phyloP scores from a whole-genome alignment of 2,888 invertebrate species.

The Pristionchus maxplancki region DNA sequence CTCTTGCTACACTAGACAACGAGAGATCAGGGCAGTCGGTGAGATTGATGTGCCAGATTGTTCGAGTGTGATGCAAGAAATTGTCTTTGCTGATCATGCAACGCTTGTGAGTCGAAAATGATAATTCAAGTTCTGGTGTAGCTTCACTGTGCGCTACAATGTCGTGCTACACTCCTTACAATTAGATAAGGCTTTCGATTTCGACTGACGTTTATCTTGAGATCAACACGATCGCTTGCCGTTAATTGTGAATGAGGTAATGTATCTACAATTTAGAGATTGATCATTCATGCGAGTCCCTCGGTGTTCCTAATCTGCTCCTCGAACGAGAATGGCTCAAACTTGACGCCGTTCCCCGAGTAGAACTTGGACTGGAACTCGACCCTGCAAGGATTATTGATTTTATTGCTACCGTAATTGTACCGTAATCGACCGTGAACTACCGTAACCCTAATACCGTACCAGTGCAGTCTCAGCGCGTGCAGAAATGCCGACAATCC shows the following conservation, averaged over 20 bases:
- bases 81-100: background rate
- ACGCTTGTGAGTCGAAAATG: background rate
- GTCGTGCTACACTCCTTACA: background rate
- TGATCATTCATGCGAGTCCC: constrained; percentile 56
- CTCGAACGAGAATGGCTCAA: constrained; percentile 88
- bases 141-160: background rate
- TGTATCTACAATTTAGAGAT: no score
- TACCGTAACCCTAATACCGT: constrained; percentile 67
- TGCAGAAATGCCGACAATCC: constrained; percentile 98
- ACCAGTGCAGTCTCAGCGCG: constrained; percentile 97
- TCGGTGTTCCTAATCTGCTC: constrained; percentile 58
- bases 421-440: no score
- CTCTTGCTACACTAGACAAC: no score
- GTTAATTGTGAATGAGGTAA: no score
- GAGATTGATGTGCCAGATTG: no score
- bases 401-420: background rate
- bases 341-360: constrained; percentile 90
- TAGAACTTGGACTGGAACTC: constrained; percentile 99
- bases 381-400: constrained; percentile 83
- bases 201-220: no score
- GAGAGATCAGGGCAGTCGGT: no score
- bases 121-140: background rate
- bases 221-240: no score
- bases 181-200: background rate
- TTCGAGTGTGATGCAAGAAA: background rate